These are phyloP conservation scores for Bellardia pandia DNA, from an alignment of 2,888 invertebrate species.

Conservation along the genomic window DNA sequence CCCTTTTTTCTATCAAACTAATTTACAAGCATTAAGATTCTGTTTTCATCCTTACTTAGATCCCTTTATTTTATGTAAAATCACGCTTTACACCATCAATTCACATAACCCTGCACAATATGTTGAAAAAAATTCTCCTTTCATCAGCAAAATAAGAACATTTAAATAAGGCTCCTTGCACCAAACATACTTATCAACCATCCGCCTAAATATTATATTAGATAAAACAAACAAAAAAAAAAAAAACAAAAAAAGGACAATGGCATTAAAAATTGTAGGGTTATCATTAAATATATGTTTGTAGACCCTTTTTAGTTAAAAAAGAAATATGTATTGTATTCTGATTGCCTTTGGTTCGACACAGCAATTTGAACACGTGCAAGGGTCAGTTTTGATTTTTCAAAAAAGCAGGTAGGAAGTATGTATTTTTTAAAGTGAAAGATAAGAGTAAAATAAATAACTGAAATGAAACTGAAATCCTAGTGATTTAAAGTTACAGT, in stretches of 20 bases:
- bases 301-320: conserved; percentile 41
- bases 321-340: conserved; percentile 48
- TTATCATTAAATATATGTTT: conserved; percentile 27
- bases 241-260: conserved; percentile 18
- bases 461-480: conserved; percentile 19
- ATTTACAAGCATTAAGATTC: neutral
- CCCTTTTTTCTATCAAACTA: neutral
- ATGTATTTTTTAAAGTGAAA: conserved; percentile 9
- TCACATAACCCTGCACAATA: conserved; percentile 39
- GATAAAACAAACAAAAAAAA: neutral
- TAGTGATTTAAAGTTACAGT: conserved; percentile 29
- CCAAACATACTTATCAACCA: conserved; percentile 27
- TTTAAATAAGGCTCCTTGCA: conserved; percentile 39
- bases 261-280: conserved; percentile 40
- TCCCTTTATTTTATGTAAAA: conserved; percentile 42
- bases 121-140: conserved; percentile 10
- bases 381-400: conserved; percentile 78
- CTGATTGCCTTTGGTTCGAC: conserved; percentile 62
- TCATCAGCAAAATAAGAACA: neutral
- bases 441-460: conserved; percentile 29
- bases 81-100: conserved; percentile 46
- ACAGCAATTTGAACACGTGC: conserved; percentile 80
- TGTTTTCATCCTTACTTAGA: neutral
- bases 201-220: neutral
- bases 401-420: conserved; percentile 76